Evolutionary conservation across 2,888 invertebrate species (phyloP).

Genomic region (Iphiclides podalirius): DNA sequence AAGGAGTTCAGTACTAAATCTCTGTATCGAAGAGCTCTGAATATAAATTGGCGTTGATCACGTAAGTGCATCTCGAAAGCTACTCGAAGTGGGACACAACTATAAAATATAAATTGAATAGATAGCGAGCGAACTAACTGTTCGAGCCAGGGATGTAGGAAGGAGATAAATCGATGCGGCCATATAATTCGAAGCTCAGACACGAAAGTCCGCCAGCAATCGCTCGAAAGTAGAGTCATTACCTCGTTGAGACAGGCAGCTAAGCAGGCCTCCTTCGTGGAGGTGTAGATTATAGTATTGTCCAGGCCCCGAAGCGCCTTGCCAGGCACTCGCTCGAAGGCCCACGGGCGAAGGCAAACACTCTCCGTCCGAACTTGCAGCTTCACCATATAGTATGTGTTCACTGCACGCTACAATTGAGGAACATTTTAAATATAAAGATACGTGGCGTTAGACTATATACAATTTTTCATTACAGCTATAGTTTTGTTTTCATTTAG

Average conservation of each 20-base stretch:
- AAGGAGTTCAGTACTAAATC: constrained; percentile 16
- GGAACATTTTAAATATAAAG: too few relatives aligned
- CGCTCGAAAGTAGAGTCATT: constrained; percentile 34
- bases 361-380: constrained; percentile 94
- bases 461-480: too few relatives aligned
- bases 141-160: constrained; percentile 40
- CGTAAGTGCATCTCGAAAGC: constrained; percentile 50
- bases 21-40: constrained; percentile 26
- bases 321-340: constrained; percentile 95
- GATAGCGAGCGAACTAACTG: constrained; percentile 55
- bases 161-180: constrained; percentile 36
- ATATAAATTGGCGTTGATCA: constrained; percentile 45
- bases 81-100: constrained; percentile 54
- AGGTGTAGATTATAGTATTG: constrained; percentile 95
- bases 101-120: constrained; percentile 72
- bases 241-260: constrained; percentile 96
- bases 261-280: constrained; percentile 95
- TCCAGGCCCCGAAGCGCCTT: constrained; percentile 94
- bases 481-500: too few relatives aligned
- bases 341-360: constrained; percentile 94
- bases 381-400: constrained; percentile 97
- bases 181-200: constrained; percentile 34
- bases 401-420: constrained; percentile 84
- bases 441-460: too few relatives aligned
- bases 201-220: constrained; percentile 37